These are phyloP conservation scores for Formica aserva DNA, from an alignment of 2,888 invertebrate species.

Conservation along the genomic window DNA sequence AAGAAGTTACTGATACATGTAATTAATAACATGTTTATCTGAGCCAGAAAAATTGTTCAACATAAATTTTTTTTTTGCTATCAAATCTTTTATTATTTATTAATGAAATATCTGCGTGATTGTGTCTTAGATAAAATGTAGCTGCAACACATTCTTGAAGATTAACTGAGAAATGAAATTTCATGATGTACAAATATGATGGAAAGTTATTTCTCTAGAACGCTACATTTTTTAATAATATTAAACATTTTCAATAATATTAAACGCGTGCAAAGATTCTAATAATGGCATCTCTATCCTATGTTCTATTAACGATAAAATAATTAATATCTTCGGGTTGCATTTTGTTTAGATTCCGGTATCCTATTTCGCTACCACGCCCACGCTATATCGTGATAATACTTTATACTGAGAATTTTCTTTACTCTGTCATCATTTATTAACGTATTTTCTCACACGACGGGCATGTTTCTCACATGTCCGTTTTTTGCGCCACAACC, in stretches of 20 bases:
- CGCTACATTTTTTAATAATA: background rate
- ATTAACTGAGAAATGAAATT: background rate
- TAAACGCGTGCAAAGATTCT: background rate
- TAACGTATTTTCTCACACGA: conserved; percentile 45
- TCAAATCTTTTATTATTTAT: background rate
- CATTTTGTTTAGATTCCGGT: conserved; percentile 19
- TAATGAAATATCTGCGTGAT: background rate
- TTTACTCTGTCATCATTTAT: conserved; percentile 41
- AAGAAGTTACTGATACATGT: background rate
- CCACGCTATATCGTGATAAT: background rate
- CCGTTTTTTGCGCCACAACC: conserved; percentile 28
- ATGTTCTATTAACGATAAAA: background rate
- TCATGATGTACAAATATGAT: background rate
- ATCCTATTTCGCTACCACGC: background rate
- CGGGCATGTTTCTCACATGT: conserved; percentile 23
- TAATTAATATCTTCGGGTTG: background rate
- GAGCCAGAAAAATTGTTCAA: background rate
- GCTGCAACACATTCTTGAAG: background rate
- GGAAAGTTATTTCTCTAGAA: background rate
- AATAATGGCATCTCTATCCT: background rate
- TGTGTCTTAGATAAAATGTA: background rate
- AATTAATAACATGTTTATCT: background rate
- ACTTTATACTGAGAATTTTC: conserved; percentile 37
- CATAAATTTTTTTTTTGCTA: background rate
- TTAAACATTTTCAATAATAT: background rate